A percentile compares a stretch with the other conserved stretches of the same genome.
These are phyloP conservation scores for Cynocephalus volans DNA, from an alignment of 2,113 vertebrate genomes.

Conservation along the genomic window DNA sequence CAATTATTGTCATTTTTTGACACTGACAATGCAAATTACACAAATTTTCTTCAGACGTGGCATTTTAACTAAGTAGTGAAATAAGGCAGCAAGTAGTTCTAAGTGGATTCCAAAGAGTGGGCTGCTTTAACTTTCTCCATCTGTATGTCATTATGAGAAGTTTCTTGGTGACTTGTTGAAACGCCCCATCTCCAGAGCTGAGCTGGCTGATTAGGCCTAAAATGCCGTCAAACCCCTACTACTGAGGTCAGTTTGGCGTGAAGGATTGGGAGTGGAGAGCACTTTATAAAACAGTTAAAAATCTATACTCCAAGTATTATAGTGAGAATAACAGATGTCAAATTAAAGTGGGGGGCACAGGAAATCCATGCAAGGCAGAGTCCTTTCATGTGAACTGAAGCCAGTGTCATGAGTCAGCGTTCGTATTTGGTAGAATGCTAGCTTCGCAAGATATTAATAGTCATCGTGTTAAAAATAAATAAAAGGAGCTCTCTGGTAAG, in stretches of 20 bases:
- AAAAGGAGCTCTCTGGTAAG: not conserved
- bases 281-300: constrained; percentile 13
- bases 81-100: constrained; percentile 42
- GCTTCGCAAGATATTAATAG: not conserved
- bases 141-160: constrained; percentile 22
- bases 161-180: constrained; percentile 58
- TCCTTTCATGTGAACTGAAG: not conserved
- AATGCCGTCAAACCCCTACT: not conserved
- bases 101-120: constrained; percentile 47
- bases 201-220: not conserved
- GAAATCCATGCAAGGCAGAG: not conserved
- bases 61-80: constrained; percentile 74
- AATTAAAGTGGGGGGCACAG: not conserved
- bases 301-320: not conserved
- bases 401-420: not conserved
- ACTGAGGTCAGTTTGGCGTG: not conserved
- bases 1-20: constrained; percentile 69
- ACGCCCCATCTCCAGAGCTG: not conserved
- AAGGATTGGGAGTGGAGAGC: not conserved
- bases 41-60: constrained; percentile 66
- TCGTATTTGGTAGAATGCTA: not conserved
- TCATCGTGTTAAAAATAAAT: not conserved
- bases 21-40: constrained; percentile 74
- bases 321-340: not conserved
- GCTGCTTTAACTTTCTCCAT: constrained; percentile 21